Evolutionary conservation across 2,113 vertebrate genomes (phyloP), one percentile per base, ranked within the genome.

Genomic region (Tupaia tana): DNA sequence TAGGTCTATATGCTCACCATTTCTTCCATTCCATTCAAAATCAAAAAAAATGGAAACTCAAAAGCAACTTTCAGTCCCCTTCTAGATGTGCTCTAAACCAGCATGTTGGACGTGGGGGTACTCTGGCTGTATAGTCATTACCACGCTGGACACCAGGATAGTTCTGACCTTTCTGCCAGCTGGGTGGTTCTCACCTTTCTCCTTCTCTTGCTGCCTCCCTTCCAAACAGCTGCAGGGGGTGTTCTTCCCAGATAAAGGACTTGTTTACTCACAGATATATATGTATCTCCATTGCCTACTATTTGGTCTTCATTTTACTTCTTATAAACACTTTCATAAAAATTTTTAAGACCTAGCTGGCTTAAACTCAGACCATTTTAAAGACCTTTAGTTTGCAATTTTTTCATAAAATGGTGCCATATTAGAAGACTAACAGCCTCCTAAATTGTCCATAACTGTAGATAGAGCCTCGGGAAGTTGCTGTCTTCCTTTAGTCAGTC

Each of bases 281-380:
- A 16, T 9, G 4, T 25, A 13, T 34, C 59, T 79, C 70, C 52
- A 58, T 2, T 22, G 52, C 24, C 69, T 16, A 0, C 56, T 13
- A 29, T 13, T 56, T 18, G 7, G 31, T 70, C 19, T 73, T 91
- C 25, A 20, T 59, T 82, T 77, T 85, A 56, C 43, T 89, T 77
- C 89, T 87, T 69, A 25, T 52, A 89, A 66, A 70, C 1, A 0
- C 27, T 70, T 90, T 70, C 56, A 54, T 34, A 59, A 84, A 69
- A 58, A 18, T 15, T 15, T 20, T 61, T 84, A 85, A 80, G 59
- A 19, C n/a, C 6, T 80, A 61, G 64, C 27, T 73, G 10, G 6
- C 18, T 93, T 90, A 83, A 74, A 77, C 18, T 71, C 18, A 61
- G 70, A 71, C 78, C 64, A 66, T 34, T 89, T 96, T 56, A 58